Evolutionary conservation across 2,797 vertebrate species (phyloP).

Genomic region (Distichodus sexfasciatus): DNA sequence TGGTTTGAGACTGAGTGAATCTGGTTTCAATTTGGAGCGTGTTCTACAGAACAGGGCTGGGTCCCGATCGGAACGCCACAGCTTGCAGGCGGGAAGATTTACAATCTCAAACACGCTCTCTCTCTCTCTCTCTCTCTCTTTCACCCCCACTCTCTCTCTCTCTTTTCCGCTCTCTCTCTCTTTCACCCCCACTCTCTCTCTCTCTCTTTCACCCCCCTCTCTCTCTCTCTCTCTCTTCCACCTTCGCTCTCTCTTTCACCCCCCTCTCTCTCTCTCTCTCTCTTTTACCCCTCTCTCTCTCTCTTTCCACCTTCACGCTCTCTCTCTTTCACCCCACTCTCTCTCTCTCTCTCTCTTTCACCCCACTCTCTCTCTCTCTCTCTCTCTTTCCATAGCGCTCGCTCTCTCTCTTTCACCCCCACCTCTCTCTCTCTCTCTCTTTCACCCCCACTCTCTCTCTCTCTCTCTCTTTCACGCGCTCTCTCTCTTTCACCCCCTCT

Average conservation of each 20-base stretch:
- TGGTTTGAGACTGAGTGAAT: slow-evolving; percentile 52
- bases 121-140: not conserved
- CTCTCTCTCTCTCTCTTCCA: not conserved
- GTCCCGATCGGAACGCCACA: slow-evolving; percentile 7
- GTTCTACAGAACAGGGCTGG: slow-evolving; percentile 47
- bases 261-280: not conserved
- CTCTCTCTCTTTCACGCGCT: too few relatives aligned
- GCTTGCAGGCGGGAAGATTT: slow-evolving; percentile 26
- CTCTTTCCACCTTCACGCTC: not conserved
- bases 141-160: not conserved
- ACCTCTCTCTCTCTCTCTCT: not conserved
- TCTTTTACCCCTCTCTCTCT: not conserved
- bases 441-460: not conserved
- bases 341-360: too few relatives aligned
- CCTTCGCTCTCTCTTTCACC: not conserved
- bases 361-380: not conserved
- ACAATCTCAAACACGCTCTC: too few relatives aligned
- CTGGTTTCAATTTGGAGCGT: slow-evolving; percentile 76
- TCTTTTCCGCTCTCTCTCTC: not conserved
- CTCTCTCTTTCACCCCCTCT: too few relatives aligned
- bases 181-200: not conserved
- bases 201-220: not conserved
- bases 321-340: not conserved
- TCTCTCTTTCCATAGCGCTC: too few relatives aligned
- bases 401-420: not conserved